Conservation (phyloP, 2,797 vertebrate species). For the Amblyopsis hoosieri region DNA sequence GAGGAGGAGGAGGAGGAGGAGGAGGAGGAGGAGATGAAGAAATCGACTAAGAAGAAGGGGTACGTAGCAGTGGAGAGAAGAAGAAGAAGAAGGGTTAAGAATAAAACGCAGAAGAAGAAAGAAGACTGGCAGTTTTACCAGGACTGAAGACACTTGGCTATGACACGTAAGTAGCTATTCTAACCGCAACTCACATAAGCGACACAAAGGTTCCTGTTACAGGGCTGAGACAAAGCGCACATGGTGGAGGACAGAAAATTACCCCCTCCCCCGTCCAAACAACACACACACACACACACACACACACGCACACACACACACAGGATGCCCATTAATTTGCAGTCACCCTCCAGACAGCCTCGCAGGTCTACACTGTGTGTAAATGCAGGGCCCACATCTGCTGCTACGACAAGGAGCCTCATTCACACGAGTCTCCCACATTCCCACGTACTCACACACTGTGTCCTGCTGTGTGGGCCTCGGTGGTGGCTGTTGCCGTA, state of each 20-base stretch:
- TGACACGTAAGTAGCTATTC: not conserved
- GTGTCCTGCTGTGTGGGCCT: slow-evolving; percentile 36
- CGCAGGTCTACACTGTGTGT: too few species aligned
- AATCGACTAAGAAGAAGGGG: not conserved
- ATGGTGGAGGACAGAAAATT: slow-evolving; percentile 15
- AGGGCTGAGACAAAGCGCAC: slow-evolving; percentile 6
- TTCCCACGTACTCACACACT: slow-evolving; percentile 46
- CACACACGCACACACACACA: not conserved
- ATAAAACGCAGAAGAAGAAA: too few species aligned
- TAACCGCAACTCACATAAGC: not conserved
- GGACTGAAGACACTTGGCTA: not conserved
- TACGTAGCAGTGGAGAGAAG: not conserved
- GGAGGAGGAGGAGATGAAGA: not conserved
- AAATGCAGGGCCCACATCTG: not conserved
- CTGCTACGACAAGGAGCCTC: slow-evolving; percentile 22
- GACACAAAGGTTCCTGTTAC: not conserved
- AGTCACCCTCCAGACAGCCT: not conserved
- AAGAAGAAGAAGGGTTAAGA: too few species aligned
- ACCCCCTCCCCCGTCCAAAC: too few species aligned
- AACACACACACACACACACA: not conserved
- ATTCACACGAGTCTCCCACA: slow-evolving; percentile 24
- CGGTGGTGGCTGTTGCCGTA: slow-evolving; percentile 23
- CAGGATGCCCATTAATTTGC: not conserved
- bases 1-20: too few species aligned
- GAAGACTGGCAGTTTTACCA: too few species aligned